phyloP scores from a whole-genome alignment of 2,888 invertebrate species.

The Pediacus dermestoides region DNA sequence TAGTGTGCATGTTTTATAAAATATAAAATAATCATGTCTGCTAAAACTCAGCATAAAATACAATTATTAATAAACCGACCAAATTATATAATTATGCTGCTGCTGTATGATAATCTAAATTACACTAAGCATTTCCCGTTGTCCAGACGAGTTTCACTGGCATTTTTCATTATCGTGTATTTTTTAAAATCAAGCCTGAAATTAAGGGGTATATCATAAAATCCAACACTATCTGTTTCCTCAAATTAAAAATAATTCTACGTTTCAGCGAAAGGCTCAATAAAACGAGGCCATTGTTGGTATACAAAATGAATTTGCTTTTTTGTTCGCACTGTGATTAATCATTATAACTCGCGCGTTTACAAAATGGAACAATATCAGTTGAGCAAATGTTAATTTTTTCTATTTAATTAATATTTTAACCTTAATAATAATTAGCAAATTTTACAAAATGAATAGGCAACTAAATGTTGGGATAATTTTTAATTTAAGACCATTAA shows the following conservation, averaged over 20 bases:
- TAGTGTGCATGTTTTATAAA: no score
- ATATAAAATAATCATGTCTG: no score
- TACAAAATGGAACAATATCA: no score
- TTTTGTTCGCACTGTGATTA: no score
- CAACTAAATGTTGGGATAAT: no score
- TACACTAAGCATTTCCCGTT: conserved; percentile 6
- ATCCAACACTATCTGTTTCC: conserved; percentile 35
- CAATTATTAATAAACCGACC: neutral
- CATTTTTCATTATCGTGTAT: conserved; percentile 33
- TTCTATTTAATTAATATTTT: no score
- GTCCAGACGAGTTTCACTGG: conserved; percentile 13
- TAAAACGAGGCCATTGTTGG: conserved; percentile 28
- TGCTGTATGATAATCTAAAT: conserved; percentile 7
- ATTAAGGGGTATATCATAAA: conserved; percentile 35
- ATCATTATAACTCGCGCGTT: no score
- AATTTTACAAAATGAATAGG: no score
- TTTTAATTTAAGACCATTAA: no score
- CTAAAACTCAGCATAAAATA: no score
- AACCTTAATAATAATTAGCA: no score
- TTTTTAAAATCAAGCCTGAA: conserved; percentile 34
- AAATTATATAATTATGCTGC: conserved; percentile 1
- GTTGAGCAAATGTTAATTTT: no score
- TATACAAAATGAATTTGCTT: neutral
- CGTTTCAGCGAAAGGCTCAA: conserved; percentile 27
- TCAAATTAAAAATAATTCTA: conserved; percentile 39